Evolutionary conservation across 1,140 invertebrate genomes (phyloP).

Genomic region (Drosophila pandora): DNA sequence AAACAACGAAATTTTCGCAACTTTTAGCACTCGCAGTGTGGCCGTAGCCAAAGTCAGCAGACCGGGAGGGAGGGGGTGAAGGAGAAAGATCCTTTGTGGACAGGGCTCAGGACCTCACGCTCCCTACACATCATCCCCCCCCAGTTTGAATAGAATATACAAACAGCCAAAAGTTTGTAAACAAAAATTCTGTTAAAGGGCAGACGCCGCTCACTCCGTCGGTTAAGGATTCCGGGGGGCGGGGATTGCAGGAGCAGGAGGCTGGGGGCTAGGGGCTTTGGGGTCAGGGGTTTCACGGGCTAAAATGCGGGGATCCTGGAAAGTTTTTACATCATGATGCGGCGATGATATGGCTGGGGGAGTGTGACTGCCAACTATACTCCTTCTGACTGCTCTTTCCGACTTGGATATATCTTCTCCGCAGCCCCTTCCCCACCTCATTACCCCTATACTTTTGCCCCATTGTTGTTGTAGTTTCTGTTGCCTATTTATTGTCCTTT

Average conservation of each 20-base stretch:
- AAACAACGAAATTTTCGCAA: slow-evolving; percentile 55
- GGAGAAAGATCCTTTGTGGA: slow-evolving; percentile 61
- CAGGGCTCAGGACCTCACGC: slow-evolving; percentile 37
- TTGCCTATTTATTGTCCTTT: slow-evolving; percentile 75
- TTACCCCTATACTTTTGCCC: slow-evolving; percentile 12
- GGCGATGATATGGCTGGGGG: slow-evolving; percentile 72
- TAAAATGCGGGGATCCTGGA: slow-evolving; percentile 48
- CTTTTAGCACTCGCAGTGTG: slow-evolving; percentile 64
- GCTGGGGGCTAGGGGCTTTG: background rate
- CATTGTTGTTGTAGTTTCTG: slow-evolving; percentile 37
- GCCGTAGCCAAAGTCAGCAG: slow-evolving; percentile 37
- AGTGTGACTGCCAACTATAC: background rate
- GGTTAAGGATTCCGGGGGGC: background rate
- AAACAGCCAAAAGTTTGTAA: slow-evolving; percentile 81
- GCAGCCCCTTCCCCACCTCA: slow-evolving; percentile 22
- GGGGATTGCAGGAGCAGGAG: background rate
- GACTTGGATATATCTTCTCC: slow-evolving; percentile 19
- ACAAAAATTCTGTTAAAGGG: slow-evolving; percentile 72
- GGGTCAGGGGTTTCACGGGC: slow-evolving; percentile 56
- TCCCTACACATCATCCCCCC: slow-evolving; percentile 9
- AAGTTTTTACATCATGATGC: slow-evolving; percentile 82
- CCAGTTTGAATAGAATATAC: slow-evolving; percentile 54
- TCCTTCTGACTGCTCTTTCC: slow-evolving; percentile 8
- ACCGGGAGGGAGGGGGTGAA: background rate
- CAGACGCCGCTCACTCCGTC: slow-evolving; percentile 5